A percentile compares a stretch with the other conserved stretches of the same genome.
Conservation (phyloP, 2,888 invertebrate species). For the Caenorhabditis zanzibari region DNA sequence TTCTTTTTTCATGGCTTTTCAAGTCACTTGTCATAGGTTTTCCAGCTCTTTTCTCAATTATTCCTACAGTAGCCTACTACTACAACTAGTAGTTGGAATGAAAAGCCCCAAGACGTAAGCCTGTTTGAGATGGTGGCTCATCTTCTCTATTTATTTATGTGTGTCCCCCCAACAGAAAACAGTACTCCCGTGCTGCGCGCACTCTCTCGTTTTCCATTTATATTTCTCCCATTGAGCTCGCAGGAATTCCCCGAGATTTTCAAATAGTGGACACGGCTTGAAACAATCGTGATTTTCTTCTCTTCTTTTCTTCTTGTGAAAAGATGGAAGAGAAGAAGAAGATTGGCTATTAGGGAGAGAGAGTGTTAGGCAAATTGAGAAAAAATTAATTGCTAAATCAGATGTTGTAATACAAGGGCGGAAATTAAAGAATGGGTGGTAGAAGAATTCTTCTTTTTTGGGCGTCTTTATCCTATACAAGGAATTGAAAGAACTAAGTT, state of each 20-base stretch:
- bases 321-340: slow-evolving; percentile 4
- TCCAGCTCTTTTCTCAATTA: neutral
- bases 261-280: slow-evolving; percentile 52
- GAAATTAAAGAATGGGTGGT: slow-evolving; percentile 6
- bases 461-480: neutral
- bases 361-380: slow-evolving; percentile 12
- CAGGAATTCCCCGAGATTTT: slow-evolving; percentile 10
- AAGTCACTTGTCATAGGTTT: no score
- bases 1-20: no score
- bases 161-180: slow-evolving; percentile 24
- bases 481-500: neutral
- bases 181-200: slow-evolving; percentile 4
- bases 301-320: neutral
- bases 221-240: neutral
- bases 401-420: slow-evolving; percentile 1
- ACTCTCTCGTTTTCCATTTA: neutral
- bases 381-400: slow-evolving; percentile 15
- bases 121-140: slow-evolving; percentile 31
- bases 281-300: slow-evolving; percentile 51
- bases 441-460: neutral
- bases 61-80: neutral
- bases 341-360: neutral
- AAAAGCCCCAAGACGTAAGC: slow-evolving; percentile 20
- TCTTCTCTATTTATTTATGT: slow-evolving; percentile 45
- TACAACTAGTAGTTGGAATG: slow-evolving; percentile 7